phyloP scores from a whole-genome alignment of 2,113 vertebrate species.

The Toxotes chatareus region DNA sequence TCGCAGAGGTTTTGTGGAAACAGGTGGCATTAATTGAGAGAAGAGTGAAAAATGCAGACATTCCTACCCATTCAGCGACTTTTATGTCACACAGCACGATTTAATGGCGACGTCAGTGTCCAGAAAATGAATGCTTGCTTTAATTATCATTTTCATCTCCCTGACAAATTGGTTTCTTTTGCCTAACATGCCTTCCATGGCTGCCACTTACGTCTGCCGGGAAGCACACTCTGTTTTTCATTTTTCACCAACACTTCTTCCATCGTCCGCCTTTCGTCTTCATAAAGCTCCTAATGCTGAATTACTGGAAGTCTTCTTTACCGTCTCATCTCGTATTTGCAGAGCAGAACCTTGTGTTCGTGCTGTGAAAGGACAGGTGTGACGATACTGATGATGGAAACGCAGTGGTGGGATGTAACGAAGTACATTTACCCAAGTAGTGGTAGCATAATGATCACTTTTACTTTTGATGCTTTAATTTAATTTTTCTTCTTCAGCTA shows the following conservation, averaged over 20 bases:
- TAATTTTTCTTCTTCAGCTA: too few relatives aligned
- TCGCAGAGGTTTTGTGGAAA: constrained; percentile 15
- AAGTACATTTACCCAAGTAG: background rate
- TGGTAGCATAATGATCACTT: background rate
- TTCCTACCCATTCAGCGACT: constrained; percentile 77
- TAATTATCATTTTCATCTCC: constrained; percentile 69
- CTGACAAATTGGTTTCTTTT: constrained; percentile 73
- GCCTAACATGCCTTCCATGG: constrained; percentile 46
- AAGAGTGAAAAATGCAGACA: constrained; percentile 71
- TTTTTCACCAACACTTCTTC: constrained; percentile 33
- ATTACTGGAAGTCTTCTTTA: constrained; percentile 33
- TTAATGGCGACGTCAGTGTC: constrained; percentile 72
- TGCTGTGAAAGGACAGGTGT: background rate
- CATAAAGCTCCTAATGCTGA: constrained; percentile 47
- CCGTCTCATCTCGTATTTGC: background rate
- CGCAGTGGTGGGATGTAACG: background rate
- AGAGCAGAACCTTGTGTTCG: constrained; percentile 1
- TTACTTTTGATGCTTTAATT: background rate
- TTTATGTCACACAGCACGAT: constrained; percentile 77
- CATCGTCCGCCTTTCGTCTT: constrained; percentile 47
- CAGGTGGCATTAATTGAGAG: constrained; percentile 66
- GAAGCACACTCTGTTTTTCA: constrained; percentile 26
- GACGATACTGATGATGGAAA: background rate
- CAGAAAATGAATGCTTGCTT: constrained; percentile 72
- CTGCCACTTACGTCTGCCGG: constrained; percentile 27